Percentiles rank a stretch among this genome's conserved stretches.
These are phyloP conservation scores for Anarsia innoxiella DNA, from an alignment of 2,888 invertebrate species.

Conservation along the genomic window DNA sequence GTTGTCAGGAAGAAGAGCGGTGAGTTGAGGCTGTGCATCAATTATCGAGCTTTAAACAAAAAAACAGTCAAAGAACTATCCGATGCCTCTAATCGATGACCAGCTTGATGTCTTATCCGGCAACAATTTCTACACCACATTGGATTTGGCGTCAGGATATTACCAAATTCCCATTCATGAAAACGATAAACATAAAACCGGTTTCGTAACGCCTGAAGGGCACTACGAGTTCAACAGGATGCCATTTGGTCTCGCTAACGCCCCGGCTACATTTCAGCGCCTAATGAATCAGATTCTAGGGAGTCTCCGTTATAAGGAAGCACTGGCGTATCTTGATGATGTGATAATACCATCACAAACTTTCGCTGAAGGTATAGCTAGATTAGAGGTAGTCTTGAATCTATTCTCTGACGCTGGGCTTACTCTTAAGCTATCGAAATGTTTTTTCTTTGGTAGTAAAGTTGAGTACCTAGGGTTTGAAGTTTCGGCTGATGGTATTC, in stretches of 20 bases:
- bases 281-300: background rate
- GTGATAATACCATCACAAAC: background rate
- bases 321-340: conserved; percentile 1
- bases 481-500: background rate
- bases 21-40: conserved; percentile 19
- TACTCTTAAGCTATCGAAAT: background rate
- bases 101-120: conserved; percentile 14
- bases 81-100: conserved; percentile 14
- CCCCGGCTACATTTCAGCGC: conserved; percentile 26
- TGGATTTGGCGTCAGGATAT: conserved; percentile 13
- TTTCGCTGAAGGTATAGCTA: background rate
- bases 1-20: conserved; percentile 17
- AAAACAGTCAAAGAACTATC: conserved; percentile 13
- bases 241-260: conserved; percentile 26
- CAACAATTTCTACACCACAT: conserved; percentile 6
- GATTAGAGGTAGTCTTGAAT: background rate
- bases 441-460: background rate
- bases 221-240: conserved; percentile 14
- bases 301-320: background rate
- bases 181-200: conserved; percentile 11
- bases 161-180: conserved; percentile 14
- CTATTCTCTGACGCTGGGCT: background rate
- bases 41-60: conserved; percentile 16
- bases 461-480: conserved; percentile 3
- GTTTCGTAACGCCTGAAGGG: conserved; percentile 16